phyloP scores from a whole-genome alignment of 2,888 invertebrate species.

The Rhyacophila evoluta region DNA sequence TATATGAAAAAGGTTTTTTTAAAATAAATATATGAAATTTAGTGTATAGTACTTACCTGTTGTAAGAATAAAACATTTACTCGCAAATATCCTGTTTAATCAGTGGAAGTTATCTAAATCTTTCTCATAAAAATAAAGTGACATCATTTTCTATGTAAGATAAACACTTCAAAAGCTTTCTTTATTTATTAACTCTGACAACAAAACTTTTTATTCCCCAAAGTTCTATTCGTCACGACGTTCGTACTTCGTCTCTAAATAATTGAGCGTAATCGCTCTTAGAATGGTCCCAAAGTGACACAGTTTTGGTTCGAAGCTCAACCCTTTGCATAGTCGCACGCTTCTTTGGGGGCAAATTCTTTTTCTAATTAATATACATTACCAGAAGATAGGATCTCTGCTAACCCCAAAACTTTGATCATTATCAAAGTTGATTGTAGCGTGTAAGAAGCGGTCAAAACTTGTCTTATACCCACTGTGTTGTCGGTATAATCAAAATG shows the following conservation, averaged over 20 bases:
- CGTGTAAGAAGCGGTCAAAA: neutral
- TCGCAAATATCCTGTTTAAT: too few relatives aligned
- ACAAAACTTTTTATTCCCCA: neutral
- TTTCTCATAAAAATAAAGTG: too few relatives aligned
- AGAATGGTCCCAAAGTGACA: constrained; percentile 16
- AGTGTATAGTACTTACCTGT: too few relatives aligned
- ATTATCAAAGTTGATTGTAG: constrained; percentile 2
- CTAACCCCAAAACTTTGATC: constrained; percentile 10
- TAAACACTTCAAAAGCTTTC: neutral
- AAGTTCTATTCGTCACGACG: neutral
- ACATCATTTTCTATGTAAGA: neutral
- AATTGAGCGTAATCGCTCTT: constrained; percentile 23
- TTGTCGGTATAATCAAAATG: constrained; percentile 7
- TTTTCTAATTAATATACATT: constrained; percentile 31
- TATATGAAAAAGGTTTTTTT: too few relatives aligned
- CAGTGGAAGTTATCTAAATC: too few relatives aligned
- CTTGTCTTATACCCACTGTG: neutral
- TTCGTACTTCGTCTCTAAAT: neutral
- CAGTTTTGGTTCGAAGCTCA: neutral
- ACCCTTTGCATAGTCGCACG: neutral
- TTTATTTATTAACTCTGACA: neutral
- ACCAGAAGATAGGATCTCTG: constrained; percentile 18
- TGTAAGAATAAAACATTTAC: too few relatives aligned
- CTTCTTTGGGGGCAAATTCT: neutral
- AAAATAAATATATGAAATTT: too few relatives aligned